Percentiles rank a stretch among this genome's conserved stretches.
phyloP scores from a whole-genome alignment of 2,797 vertebrate genomes.

The Gymnoscopelus microlampas region DNA sequence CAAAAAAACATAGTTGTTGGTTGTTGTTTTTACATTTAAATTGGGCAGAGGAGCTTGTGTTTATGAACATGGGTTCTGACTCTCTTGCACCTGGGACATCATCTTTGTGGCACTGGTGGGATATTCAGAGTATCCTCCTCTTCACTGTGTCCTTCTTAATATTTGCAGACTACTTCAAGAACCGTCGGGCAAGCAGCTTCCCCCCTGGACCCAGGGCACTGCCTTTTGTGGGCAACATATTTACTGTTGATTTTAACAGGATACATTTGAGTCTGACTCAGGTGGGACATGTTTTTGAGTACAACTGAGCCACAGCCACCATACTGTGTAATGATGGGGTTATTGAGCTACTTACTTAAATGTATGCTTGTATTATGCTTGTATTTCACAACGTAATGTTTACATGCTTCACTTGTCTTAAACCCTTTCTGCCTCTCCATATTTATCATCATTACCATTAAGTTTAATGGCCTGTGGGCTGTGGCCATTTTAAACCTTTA shows the following conservation, averaged over 20 bases:
- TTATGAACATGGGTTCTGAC: conserved; percentile 45
- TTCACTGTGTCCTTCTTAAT: conserved; percentile 53
- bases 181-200: conserved; percentile 28
- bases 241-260: conserved; percentile 41
- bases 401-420: too few species aligned
- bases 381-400: too few species aligned
- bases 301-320: too few species aligned
- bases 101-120: conserved; percentile 26
- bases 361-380: too few species aligned
- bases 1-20: neutral
- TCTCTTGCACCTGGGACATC: conserved; percentile 22
- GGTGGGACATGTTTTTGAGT: conserved; percentile 34
- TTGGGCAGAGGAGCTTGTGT: neutral
- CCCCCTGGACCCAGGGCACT: conserved; percentile 64
- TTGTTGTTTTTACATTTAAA: neutral
- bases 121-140: conserved; percentile 57
- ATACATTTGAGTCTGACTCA: conserved; percentile 48
- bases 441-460: too few species aligned
- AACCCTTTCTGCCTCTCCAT: too few species aligned
- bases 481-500: too few species aligned
- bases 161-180: conserved; percentile 56
- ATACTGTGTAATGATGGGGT: too few species aligned
- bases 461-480: too few species aligned
- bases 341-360: too few species aligned
- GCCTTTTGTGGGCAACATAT: conserved; percentile 65